Evolutionary conservation across 2,797 vertebrate species (phyloP), one percentile per base, ranked within the genome.

Genomic region (Siniperca scherzeri): DNA sequence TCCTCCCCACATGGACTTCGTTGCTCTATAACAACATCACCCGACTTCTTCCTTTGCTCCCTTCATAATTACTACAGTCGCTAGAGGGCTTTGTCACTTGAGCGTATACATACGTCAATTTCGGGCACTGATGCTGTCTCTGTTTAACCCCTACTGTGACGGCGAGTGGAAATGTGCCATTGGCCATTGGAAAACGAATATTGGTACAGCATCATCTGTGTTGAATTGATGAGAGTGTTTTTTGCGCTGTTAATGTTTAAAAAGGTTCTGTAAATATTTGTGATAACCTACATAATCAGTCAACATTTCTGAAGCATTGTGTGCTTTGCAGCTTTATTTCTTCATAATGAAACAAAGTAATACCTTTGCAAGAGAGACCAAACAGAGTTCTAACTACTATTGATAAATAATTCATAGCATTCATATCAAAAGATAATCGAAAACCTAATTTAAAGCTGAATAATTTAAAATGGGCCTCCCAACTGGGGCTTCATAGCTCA

Each of bases 391-490:
- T 38, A 57, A 61, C 55, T 27, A 46, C 36, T 42, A 59, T 13
- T 69, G 16, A 59, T 86, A 75, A 86, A 87, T 82, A 60, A 87
- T 90, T 83, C 59, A 90, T 36, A 16, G 33, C n/a, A 70, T 78
- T 85, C 46, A 82, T 79, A 68, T 80, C 0, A 69, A 78, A 84
- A 82, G 59, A 79, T 75, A 84, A 88, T 84, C 71, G 77, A 82
- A 86, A 86, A 78, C 17, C 4, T 16, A 69, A 78, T 88, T 84
- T 78, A 71, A 79, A 60, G 40, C 5, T 80, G 62, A 84, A 88
- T 90, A 75, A 90, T 84, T 88, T 60, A 88, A 74, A 77, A 68
- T 4, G 7, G 42, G 25, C 10, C 56, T 69, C 73, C 46, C 55
- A 80, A 70, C 21, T n/a, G 17, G 38, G 30, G 61, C 38, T 33